These are phyloP conservation scores for Hephaestus fuliginosus DNA, from an alignment of 2,797 vertebrate genomes.

Conservation along the genomic window DNA sequence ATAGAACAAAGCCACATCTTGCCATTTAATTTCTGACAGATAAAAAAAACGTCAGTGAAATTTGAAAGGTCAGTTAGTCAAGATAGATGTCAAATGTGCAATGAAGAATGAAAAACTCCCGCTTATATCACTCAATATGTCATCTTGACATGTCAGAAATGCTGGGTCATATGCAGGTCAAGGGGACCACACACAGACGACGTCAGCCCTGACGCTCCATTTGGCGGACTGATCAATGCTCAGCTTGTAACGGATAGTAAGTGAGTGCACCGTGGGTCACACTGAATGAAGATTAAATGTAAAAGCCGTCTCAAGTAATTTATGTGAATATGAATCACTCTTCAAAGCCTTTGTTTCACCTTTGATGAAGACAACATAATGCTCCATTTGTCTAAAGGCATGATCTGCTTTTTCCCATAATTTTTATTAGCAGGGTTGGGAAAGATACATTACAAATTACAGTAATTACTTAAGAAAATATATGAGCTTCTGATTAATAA, in stretches of 20 bases:
- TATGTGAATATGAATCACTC: slow-evolving; percentile 45
- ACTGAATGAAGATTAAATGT: slow-evolving; percentile 37
- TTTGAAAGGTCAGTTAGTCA: slow-evolving; percentile 25
- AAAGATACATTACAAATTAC: slow-evolving; percentile 11
- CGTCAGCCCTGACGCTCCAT: slow-evolving; percentile 7
- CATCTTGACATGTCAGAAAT: slow-evolving; percentile 10
- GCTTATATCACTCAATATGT: not conserved
- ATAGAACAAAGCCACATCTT: slow-evolving; percentile 43
- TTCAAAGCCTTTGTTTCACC: slow-evolving; percentile 50
- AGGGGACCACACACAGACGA: slow-evolving; percentile 30
- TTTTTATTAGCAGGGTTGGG: slow-evolving; percentile 20
- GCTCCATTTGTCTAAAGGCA: slow-evolving; percentile 30
- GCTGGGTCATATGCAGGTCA: slow-evolving; percentile 50
- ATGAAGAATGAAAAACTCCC: not conserved
- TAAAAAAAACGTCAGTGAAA: slow-evolving; percentile 12
- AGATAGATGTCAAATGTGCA: slow-evolving; percentile 4
- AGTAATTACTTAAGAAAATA: slow-evolving; percentile 35
- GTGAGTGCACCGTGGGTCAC: slow-evolving; percentile 19
- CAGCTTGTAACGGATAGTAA: not conserved
- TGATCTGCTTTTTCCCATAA: not conserved
- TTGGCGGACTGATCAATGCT: slow-evolving; percentile 21
- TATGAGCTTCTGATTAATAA: slow-evolving; percentile 19
- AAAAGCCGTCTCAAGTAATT: slow-evolving; percentile 26
- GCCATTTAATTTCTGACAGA: slow-evolving; percentile 30
- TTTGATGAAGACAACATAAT: slow-evolving; percentile 43